Evolutionary conservation across 2,888 invertebrate genomes (phyloP), one percentile per base, ranked within the genome.

Genomic region (Leptinotarsa haldemani): DNA sequence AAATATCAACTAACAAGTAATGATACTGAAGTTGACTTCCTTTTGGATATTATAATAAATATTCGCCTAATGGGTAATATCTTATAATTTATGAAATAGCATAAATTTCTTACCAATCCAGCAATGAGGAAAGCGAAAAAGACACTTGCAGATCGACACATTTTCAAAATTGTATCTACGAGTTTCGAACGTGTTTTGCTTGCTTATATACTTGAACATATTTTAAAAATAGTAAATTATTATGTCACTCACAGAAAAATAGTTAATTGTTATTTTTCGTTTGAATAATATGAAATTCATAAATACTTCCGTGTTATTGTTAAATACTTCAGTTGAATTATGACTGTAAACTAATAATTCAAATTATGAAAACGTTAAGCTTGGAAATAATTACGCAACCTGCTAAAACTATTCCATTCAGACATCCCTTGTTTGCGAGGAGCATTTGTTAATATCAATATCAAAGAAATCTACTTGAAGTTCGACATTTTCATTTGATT

Each of bases 271-370:
- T 1, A 4, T n/a, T 18, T 18, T 18, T 53, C 9, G 4, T 53
- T 53, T 20, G 18, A 18, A 7, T 53, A 4, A 18, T 18, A 20
- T 53, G 18, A 20, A 18, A 53, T 53, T 53, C 18, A 18, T n/a
- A 53, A 53, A 53, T 53, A 18, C 53, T 53, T 53, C 53, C 53
- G 22, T 53, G 53, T 56, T 56, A 20, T 56, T 56, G 56, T 56
- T 56, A 13, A 20, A 56, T 56, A 56, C 4, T 20, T 30, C 30
- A 30, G 4, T 30, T 30, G 12, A 53, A 20, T 12, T 18, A 1
- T 7, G 2, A 56, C 2, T 13, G 12, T 20, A 56, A 20, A 20
- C 18, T 20, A 12, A 12, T n/a, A 18, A 18, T 56, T 18, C 22
- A 2, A 56, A 20, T 56, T 22, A 56, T 18, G 56, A 20, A 13